These are phyloP conservation scores for Charanyca ferruginea DNA, from an alignment of 2,888 invertebrate genomes.

Conservation along the genomic window DNA sequence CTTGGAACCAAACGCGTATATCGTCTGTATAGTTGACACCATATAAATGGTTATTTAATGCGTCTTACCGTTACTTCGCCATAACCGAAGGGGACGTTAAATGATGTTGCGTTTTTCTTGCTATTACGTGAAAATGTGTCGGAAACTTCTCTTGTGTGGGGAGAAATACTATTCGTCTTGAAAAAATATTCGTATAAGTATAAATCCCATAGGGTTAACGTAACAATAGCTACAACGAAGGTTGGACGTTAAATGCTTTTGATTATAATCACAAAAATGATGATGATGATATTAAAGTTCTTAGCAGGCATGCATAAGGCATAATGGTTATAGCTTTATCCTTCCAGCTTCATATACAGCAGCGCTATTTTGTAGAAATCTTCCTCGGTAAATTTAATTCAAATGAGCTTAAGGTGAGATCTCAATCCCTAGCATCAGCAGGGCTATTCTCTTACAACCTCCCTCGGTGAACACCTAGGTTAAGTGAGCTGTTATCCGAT, in stretches of 20 bases:
- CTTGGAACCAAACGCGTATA: slow-evolving; percentile 45
- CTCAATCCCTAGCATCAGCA: too few species aligned
- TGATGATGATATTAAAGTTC: not conserved
- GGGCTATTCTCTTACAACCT: too few species aligned
- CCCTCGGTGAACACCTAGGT: too few species aligned
- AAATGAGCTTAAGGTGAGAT: too few species aligned
- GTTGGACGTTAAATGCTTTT: not conserved
- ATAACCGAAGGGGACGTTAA: slow-evolving; percentile 54
- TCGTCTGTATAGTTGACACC: slow-evolving; percentile 66
- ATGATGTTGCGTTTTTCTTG: slow-evolving; percentile 56
- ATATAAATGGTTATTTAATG: slow-evolving; percentile 77
- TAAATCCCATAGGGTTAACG: not conserved
- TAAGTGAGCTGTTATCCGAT: too few species aligned
- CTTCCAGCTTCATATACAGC: too few species aligned
- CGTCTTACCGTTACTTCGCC: slow-evolving; percentile 57
- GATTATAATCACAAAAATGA: not conserved
- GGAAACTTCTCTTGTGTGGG: slow-evolving; percentile 4
- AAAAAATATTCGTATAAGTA: slow-evolving; percentile 28
- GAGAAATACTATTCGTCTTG: slow-evolving; percentile 4
- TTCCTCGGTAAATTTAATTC: too few species aligned
- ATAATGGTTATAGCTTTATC: not conserved
- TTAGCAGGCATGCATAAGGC: not conserved
- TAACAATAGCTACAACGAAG: not conserved
- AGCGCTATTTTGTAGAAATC: too few species aligned
- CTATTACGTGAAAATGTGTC: slow-evolving; percentile 21